Evolutionary conservation across 1,140 invertebrate genomes (phyloP).

Genomic region (Zaprionus camerounensis): DNA sequence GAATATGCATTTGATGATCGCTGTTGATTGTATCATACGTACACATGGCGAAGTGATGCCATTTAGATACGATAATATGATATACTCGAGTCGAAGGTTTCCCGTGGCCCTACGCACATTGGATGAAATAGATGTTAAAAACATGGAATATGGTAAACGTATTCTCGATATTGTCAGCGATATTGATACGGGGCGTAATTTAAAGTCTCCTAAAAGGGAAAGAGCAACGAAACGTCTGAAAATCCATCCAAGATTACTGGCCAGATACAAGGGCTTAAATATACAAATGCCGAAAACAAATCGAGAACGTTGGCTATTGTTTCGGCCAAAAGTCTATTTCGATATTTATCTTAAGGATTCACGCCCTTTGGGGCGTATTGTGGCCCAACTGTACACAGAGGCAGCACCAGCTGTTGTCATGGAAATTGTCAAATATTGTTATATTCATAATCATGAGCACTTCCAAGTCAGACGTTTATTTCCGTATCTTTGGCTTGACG

Average conservation of each 20-base stretch:
- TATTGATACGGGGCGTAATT: constrained; percentile 53
- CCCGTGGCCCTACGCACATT: background rate
- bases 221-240: background rate
- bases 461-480: constrained; percentile 61
- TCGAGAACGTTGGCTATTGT: constrained; percentile 43
- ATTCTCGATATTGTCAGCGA: constrained; percentile 47
- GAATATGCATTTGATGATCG: constrained; percentile 10
- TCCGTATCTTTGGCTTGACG: constrained; percentile 69
- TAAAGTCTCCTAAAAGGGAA: background rate
- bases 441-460: constrained; percentile 36
- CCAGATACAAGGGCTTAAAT: constrained; percentile 54
- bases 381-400: constrained; percentile 72
- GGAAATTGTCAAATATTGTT: constrained; percentile 62
- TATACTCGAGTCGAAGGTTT: constrained; percentile 7
- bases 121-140: constrained; percentile 7
- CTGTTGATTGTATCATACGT: constrained; percentile 2
- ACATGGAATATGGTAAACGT: constrained; percentile 46
- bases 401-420: constrained; percentile 70
- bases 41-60: constrained; percentile 14
- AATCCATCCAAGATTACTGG: constrained; percentile 23
- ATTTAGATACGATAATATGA: constrained; percentile 4
- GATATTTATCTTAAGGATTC: constrained; percentile 58
- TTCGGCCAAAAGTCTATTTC: constrained; percentile 67
- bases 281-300: constrained; percentile 45
- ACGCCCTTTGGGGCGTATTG: constrained; percentile 61